A percentile compares a stretch with the other conserved stretches of the same genome.
Conservation (phyloP, 23 tunicate species). For the Botrylloides violaceus region DNA sequence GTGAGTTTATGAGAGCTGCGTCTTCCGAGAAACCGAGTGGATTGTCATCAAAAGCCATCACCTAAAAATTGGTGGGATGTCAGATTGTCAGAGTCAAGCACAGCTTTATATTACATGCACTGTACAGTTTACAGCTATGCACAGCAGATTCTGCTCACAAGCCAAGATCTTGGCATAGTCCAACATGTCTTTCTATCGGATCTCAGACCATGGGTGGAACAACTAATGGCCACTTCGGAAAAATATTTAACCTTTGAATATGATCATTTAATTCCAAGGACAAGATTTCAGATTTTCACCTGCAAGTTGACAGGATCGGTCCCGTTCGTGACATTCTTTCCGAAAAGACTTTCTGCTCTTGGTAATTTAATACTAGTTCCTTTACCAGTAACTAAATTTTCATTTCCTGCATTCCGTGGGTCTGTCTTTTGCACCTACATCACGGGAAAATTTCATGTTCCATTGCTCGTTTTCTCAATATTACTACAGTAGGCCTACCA, state of each 20-base stretch:
- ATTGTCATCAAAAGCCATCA: slow-evolving; percentile 76
- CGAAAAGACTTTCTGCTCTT: slow-evolving; percentile 35
- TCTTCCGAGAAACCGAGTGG: slow-evolving; percentile 93
- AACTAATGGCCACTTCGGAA: too few species aligned
- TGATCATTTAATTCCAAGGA: too few species aligned
- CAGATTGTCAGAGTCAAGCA: too few species aligned
- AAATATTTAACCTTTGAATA: too few species aligned
- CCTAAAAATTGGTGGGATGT: too few species aligned
- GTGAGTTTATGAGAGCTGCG: slow-evolving; percentile 89
- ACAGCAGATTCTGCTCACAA: too few species aligned
- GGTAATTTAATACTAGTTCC: slow-evolving; percentile 81
- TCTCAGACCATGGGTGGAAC: not conserved
- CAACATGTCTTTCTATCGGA: not conserved
- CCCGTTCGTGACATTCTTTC: slow-evolving; percentile 60
- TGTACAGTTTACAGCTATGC: too few species aligned
- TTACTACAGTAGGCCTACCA: slow-evolving; percentile 25
- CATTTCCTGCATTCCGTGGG: slow-evolving; percentile 31
- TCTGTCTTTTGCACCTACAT: slow-evolving; percentile 62
- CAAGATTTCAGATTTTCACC: too few species aligned
- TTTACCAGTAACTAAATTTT: slow-evolving; percentile 28
- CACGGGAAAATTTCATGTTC: not conserved
- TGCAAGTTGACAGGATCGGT: slow-evolving; percentile 64
- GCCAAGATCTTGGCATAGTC: not conserved
- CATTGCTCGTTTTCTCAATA: not conserved
- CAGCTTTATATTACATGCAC: too few species aligned